Conservation (phyloP, 1,140 invertebrate species). For the Periplaneta americana region DNA sequence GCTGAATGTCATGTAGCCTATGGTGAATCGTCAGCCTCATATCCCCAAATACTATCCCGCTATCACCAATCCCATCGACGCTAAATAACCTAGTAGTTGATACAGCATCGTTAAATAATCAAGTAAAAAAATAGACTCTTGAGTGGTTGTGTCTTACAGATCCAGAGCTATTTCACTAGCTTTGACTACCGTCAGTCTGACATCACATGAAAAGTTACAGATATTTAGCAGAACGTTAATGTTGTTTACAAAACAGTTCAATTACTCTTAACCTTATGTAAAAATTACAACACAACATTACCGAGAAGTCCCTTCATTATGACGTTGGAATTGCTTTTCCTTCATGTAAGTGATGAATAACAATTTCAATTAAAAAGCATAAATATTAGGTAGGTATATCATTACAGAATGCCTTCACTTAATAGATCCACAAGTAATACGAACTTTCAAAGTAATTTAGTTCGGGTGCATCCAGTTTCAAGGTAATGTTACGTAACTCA, state of each 20-base stretch:
- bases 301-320: not conserved
- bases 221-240: not conserved
- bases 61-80: too few species aligned
- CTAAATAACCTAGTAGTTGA: too few species aligned
- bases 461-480: not conserved
- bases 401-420: not conserved
- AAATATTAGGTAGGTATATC: not conserved
- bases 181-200: too few species aligned
- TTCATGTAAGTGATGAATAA: not conserved
- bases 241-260: not conserved
- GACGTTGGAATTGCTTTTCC: not conserved
- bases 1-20: too few species aligned
- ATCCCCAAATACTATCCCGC: too few species aligned
- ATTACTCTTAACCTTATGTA: not conserved
- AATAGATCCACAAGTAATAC: not conserved
- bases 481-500: not conserved
- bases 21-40: too few species aligned
- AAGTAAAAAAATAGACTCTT: too few species aligned
- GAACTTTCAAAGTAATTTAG: not conserved
- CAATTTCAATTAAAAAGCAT: not conserved
- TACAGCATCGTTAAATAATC: too few species aligned
- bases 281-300: not conserved
- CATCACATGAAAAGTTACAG: too few species aligned
- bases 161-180: too few species aligned
- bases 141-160: too few species aligned